Evolutionary conservation across 1,140 invertebrate species (phyloP), one percentile per base, ranked within the genome.

Genomic region (Sitodiplosis mosellana): DNA sequence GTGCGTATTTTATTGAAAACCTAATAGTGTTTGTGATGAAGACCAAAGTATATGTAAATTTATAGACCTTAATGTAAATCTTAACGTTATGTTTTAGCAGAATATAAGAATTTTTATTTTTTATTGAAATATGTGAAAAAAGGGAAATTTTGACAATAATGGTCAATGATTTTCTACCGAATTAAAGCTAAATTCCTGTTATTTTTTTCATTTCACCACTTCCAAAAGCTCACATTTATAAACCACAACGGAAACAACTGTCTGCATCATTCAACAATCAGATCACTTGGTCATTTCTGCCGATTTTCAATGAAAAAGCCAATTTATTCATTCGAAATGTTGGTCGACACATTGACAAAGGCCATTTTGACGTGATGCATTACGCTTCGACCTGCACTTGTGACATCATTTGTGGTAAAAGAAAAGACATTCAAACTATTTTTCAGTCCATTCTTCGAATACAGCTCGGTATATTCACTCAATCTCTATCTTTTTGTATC

Each of bases 271-370:
- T 47, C 21, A 47, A 37, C 14, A 10, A 36, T 4, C 15, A 11
- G 21, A 47, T 47, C 36, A 17, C 36, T 2, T 34, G 36, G 36
- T 36, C 46, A 8, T 47, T 47, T 18, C n/a, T 47, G 5, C 46
- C 46, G 36, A 40, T 47, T 38, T 47, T 47, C 19, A 47, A 36
- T 20, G 33, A 47, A 40, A 47, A 47, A 12, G 14, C 37, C 3
- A 40, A n/a, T 14, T 40, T 6, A n/a, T 40, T 40, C 5, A 12
- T 40, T 40, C 14, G 17, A 14, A 40, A 40, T 18, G 17, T 40
- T 3, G 12, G 17, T 40, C 37, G 12, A 6, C 37, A 40, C 6
- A 14, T 40, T n/a, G 37, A 14, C 37, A 18, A 40, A 18, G 37
- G 37, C 14, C 14, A n/a, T 6, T 40, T 40, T 18, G 37, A 40